Conservation (phyloP, 35 echinoderm and acorn worm species). For the Ptychodera flava region DNA sequence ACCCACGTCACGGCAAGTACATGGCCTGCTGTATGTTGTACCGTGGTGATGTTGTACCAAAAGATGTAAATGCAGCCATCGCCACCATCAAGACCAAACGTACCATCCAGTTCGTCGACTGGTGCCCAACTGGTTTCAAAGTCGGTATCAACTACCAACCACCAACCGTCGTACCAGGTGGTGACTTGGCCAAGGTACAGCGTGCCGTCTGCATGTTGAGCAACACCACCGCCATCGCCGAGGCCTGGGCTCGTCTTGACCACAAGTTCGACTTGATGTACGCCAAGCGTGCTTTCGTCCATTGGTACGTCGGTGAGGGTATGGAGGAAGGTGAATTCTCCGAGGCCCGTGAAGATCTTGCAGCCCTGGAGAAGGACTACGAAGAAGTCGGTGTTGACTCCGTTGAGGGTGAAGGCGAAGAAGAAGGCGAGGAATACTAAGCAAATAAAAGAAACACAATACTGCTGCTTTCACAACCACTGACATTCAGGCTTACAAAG, state of each 20-base stretch:
- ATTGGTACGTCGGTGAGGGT: constrained; percentile 97
- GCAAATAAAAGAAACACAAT: no score
- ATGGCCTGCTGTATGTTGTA: constrained; percentile 99
- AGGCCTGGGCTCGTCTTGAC: constrained; percentile 95
- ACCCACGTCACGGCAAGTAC: constrained; percentile 97
- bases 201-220: constrained; percentile 94
- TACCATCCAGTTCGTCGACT: constrained; percentile 98
- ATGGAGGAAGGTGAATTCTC: constrained; percentile 99
- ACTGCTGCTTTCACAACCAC: no score
- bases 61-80: constrained; percentile 98
- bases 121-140: constrained; percentile 99
- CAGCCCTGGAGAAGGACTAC: constrained; percentile 97
- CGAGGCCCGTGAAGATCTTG: constrained; percentile 96
- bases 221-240: constrained; percentile 95
- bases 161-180: constrained; percentile 94
- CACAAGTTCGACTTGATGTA: constrained; percentile 99
- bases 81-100: constrained; percentile 98
- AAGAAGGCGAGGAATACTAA: constrained; percentile 98
- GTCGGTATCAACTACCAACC: constrained; percentile 99
- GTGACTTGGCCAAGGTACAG: constrained; percentile 96
- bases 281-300: constrained; percentile 96
- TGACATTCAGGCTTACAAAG: no score
- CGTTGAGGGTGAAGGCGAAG: constrained; percentile 90
- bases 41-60: constrained; percentile 92
- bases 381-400: constrained; percentile 98